Base-by-base conservation (phyloP, 2,113 vertebrate species). In the Rallus limicola region DNA sequence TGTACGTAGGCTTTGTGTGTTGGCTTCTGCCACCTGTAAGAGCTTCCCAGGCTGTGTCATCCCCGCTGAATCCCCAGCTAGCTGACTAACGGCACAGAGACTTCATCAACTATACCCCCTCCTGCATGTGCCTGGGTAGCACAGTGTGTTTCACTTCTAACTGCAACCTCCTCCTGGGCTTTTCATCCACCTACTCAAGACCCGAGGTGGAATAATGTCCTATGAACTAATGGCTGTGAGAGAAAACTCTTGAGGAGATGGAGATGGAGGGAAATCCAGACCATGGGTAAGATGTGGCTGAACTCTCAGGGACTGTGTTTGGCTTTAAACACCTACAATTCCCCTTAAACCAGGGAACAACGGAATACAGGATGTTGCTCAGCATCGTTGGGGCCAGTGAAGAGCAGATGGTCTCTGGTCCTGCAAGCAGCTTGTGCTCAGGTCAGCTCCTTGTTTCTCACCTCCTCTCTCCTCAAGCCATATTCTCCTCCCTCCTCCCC, bases 391-490 rank as follows among this genome's bases (percentile, higher is more conserved):
- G 52, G 78, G 23, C 29, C 9, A 21, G 76, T 1, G 44, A 60
- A 79, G 81, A 91, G 55, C 88, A 95, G 90, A 78, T 79, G 86
- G 86, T 89, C 84, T 55, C 81, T 78, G 90, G 89, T 93, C 79
- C 93, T 88, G 44, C 21, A 74, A 93, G 88, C 67, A 2, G 76
- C 86, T 76, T 81, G 5, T 5, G 67, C 81, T 62, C 85, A 19
- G 93, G 91, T 91, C 36, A 59, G 90, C 93, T 96, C 88, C 90
- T 89, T 92, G 74, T 95, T 97, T 20, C 72, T 91, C 90, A 77
- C 92, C 94, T 92, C 91, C 82, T 34, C 91, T 68, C 77, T 70
- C 24, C 1, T 60, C 46, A 34, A 33, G 83, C 62, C 33, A 0
- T 12, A 17, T 93, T 95, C 86, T 85, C 58, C 93, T 90, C 76